These are phyloP conservation scores for Silurus asotus DNA, from an alignment of 2,113 vertebrate species.

Conservation along the genomic window DNA sequence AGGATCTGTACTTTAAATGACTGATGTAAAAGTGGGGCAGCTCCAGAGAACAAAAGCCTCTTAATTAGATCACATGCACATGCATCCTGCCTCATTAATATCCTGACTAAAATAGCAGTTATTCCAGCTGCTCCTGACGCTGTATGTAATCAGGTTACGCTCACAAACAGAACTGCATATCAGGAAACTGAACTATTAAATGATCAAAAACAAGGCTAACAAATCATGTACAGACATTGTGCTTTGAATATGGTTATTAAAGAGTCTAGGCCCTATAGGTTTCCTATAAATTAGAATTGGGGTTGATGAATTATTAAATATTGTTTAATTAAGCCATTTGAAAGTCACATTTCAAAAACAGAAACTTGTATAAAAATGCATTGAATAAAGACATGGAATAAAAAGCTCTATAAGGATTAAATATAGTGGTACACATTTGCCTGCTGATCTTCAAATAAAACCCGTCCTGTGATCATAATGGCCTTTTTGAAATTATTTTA, in stretches of 20 bases:
- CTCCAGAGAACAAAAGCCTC: neutral
- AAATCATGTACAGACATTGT: neutral
- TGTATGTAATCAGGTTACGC: constrained; percentile 1
- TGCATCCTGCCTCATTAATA: constrained; percentile 21
- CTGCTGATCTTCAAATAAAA: neutral
- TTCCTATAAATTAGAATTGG: neutral
- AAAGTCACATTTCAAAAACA: neutral
- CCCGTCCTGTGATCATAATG: neutral
- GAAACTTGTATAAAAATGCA: neutral
- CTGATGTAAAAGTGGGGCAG: constrained; percentile 13
- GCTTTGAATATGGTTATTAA: neutral
- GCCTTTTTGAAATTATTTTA: neutral
- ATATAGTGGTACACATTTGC: neutral
- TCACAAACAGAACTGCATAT: neutral
- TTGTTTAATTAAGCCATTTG: neutral
- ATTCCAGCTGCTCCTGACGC: neutral
- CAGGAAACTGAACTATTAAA: neutral
- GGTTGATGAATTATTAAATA: neutral
- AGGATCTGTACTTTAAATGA: constrained; percentile 3
- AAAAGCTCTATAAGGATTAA: neutral
- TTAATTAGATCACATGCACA: constrained; percentile 13
- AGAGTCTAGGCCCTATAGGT: neutral
- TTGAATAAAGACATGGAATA: neutral
- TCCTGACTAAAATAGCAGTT: constrained; percentile 4
- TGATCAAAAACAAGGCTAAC: neutral